These are phyloP conservation scores for Dione juno DNA, from an alignment of 2,888 invertebrate genomes.

Conservation along the genomic window DNA sequence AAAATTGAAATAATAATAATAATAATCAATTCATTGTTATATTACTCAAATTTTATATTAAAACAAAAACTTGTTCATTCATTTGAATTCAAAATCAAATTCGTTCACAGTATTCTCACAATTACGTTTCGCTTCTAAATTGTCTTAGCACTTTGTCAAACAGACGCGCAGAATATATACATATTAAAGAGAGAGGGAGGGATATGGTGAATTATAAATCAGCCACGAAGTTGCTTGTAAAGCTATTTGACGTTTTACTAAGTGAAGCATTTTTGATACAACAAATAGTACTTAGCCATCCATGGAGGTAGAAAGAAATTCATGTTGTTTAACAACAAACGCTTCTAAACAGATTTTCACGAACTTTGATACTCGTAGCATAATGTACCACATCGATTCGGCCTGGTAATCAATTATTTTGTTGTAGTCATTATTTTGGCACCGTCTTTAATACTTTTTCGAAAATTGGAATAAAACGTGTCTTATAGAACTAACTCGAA, in stretches of 20 bases:
- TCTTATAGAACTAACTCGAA: too few relatives aligned
- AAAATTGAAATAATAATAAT: too few relatives aligned
- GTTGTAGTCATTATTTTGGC: too few relatives aligned
- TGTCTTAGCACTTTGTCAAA: conserved; percentile 43
- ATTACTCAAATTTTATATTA: background rate
- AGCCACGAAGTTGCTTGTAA: conserved; percentile 29
- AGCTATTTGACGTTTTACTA: conserved; percentile 38
- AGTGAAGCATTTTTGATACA: conserved; percentile 31
- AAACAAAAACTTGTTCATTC: background rate
- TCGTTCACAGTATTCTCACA: conserved; percentile 28
- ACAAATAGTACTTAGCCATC: background rate
- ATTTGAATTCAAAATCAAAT: conserved; percentile 25
- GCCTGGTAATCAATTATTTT: too few relatives aligned
- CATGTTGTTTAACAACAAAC: too few relatives aligned
- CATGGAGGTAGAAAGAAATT: too few relatives aligned
- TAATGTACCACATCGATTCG: too few relatives aligned
- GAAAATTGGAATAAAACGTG: too few relatives aligned
- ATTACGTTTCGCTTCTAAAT: conserved; percentile 39
- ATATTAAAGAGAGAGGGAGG: conserved; percentile 42
- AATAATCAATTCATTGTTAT: too few relatives aligned
- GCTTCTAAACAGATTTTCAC: too few relatives aligned
- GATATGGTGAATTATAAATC: conserved; percentile 37
- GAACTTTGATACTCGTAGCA: too few relatives aligned
- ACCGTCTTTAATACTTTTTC: too few relatives aligned
- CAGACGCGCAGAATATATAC: conserved; percentile 40